These are phyloP conservation scores for Ceratoteleas bidentatus DNA, from an alignment of 1,140 invertebrate genomes.

Conservation along the genomic window DNA sequence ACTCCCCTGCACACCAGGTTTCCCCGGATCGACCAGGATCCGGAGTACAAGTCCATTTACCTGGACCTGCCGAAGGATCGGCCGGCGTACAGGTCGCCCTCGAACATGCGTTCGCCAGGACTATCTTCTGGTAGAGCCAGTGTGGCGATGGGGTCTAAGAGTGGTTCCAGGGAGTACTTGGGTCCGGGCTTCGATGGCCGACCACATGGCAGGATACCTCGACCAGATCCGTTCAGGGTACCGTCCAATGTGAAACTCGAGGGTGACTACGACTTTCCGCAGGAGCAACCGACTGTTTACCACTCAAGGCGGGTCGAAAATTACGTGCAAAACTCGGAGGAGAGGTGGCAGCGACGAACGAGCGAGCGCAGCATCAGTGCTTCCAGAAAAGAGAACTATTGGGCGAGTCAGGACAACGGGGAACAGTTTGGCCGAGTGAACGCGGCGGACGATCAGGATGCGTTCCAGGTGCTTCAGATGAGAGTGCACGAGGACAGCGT, in stretches of 20 bases:
- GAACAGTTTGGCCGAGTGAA: conserved; percentile 70
- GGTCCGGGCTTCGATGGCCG: conserved; percentile 70
- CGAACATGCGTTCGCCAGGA: conserved; percentile 57
- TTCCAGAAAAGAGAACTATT: conserved; percentile 71
- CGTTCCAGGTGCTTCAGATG: conserved; percentile 75
- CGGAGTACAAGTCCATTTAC: conserved; percentile 79
- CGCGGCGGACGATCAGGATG: conserved; percentile 71
- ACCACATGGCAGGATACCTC: conserved; percentile 70
- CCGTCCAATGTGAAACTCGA: conserved; percentile 75
- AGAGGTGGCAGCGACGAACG: conserved; percentile 54
- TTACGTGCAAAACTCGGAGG: conserved; percentile 31
- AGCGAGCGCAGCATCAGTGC: conserved; percentile 70
- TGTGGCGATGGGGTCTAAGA: conserved; percentile 34
- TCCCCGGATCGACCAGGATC: conserved; percentile 77
- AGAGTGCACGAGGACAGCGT: conserved; percentile 73
- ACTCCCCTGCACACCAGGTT: conserved; percentile 68
- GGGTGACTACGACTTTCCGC: conserved; percentile 78
- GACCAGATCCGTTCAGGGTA: conserved; percentile 71
- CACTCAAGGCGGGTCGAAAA: conserved; percentile 56
- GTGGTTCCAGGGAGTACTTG: conserved; percentile 49
- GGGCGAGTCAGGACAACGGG: conserved; percentile 71
- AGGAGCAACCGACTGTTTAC: conserved; percentile 80
- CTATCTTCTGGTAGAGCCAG: conserved; percentile 60
- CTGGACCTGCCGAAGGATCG: conserved; percentile 71
- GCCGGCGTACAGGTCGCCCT: conserved; percentile 66